phyloP scores from a whole-genome alignment of 2,888 invertebrate genomes.

The Pristionchus fissidentatus region DNA sequence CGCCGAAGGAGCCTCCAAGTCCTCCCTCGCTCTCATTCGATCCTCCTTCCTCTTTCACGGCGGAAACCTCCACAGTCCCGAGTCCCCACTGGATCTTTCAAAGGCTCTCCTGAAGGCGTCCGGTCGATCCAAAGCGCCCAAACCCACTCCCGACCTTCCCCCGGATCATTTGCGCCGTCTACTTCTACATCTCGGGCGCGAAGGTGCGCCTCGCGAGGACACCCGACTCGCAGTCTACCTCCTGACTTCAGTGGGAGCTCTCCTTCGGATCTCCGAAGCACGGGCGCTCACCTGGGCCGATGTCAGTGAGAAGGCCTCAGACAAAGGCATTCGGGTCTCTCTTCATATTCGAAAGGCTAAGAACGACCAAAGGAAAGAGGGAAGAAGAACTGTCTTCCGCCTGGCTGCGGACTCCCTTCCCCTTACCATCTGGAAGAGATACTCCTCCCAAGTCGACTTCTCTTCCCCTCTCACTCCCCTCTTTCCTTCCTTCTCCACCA shows the following conservation, averaged over 20 bases:
- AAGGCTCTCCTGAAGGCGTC: background rate
- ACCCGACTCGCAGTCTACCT: background rate
- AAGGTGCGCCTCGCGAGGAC: background rate
- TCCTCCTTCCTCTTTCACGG: background rate
- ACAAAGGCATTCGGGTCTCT: background rate
- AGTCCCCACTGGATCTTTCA: background rate
- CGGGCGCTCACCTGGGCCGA: background rate
- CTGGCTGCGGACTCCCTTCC: background rate
- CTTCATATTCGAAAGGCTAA: background rate
- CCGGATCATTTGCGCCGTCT: too few species aligned
- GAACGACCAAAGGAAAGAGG: conserved; percentile 1
- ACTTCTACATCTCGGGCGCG: background rate
- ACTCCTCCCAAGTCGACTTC: background rate
- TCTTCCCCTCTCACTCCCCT: background rate
- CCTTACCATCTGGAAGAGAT: background rate
- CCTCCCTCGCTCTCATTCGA: background rate
- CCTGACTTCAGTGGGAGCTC: background rate
- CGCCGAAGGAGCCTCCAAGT: background rate
- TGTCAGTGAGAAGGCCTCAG: background rate
- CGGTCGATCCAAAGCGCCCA: background rate
- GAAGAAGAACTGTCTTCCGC: background rate
- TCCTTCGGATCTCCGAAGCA: background rate
- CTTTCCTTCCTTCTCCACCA: background rate
- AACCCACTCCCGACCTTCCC: background rate
- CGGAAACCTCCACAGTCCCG: background rate